Evolutionary conservation across 2,797 vertebrate species (phyloP).

Genomic region (Molossus alvarezi): DNA sequence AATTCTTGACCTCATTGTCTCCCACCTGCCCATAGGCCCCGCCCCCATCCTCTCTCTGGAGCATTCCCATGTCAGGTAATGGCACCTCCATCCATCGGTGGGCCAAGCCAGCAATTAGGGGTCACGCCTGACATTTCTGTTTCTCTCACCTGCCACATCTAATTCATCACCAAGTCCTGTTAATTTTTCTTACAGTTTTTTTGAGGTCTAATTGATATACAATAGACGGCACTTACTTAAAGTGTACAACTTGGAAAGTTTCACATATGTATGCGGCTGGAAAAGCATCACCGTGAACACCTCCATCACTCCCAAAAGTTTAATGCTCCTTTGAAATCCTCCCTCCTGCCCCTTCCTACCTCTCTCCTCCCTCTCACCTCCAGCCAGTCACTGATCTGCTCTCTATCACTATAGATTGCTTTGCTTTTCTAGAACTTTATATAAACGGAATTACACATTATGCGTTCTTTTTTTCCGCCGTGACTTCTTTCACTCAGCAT

Average conservation of each 20-base stretch:
- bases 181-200: not conserved
- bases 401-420: not conserved
- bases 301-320: not conserved
- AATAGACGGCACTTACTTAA: not conserved
- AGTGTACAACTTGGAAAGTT: not conserved
- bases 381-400: not conserved
- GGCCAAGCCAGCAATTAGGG: not conserved
- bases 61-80: not conserved
- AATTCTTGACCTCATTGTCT: not conserved
- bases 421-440: conserved; percentile 42
- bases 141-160: not conserved
- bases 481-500: not conserved
- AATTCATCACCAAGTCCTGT: not conserved
- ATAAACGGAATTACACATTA: not conserved
- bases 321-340: not conserved
- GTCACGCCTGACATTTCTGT: not conserved
- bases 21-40: fast-evolving
- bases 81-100: not conserved
- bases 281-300: not conserved
- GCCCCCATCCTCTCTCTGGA: not conserved
- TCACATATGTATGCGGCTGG: not conserved
- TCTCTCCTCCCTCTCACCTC: not conserved
- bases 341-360: not conserved
- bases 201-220: not conserved
- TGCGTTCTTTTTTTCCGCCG: not conserved